These are phyloP conservation scores for Alces alces DNA, from an alignment of 2,113 vertebrate species.

Conservation along the genomic window DNA sequence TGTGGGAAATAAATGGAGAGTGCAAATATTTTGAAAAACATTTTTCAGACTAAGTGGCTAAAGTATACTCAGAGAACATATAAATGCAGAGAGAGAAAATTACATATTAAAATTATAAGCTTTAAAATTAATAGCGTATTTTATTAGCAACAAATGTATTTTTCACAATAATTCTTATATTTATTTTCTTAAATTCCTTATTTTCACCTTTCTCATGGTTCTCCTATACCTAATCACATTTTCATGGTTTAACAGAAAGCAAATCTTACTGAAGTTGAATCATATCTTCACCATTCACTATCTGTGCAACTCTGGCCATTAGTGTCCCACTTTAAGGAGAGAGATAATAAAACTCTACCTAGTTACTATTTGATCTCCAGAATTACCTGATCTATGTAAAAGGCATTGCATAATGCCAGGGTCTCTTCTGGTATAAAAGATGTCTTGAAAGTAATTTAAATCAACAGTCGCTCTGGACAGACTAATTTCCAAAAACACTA, in stretches of 20 bases:
- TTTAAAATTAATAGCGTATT: background rate
- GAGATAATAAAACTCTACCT: background rate
- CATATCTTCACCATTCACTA: background rate
- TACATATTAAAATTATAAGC: background rate
- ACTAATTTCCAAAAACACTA: background rate
- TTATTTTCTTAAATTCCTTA: background rate
- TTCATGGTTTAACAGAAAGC: background rate
- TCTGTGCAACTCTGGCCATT: background rate
- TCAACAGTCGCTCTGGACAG: background rate
- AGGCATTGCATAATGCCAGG: background rate
- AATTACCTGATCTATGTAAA: constrained; percentile 7
- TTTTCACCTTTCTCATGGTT: background rate
- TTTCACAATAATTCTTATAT: background rate
- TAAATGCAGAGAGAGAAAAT: background rate
- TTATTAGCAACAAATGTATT: background rate
- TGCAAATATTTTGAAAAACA: background rate
- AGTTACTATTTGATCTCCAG: background rate
- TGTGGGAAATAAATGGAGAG: background rate
- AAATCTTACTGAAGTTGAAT: background rate
- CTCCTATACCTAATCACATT: background rate
- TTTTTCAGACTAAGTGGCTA: background rate
- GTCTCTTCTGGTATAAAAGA: constrained; percentile 11
- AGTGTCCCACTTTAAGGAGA: background rate
- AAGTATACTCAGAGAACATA: background rate
- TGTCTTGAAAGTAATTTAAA: background rate